These are phyloP conservation scores for Apogon hyalosoma DNA, from an alignment of 2,797 vertebrate genomes.

Conservation along the genomic window DNA sequence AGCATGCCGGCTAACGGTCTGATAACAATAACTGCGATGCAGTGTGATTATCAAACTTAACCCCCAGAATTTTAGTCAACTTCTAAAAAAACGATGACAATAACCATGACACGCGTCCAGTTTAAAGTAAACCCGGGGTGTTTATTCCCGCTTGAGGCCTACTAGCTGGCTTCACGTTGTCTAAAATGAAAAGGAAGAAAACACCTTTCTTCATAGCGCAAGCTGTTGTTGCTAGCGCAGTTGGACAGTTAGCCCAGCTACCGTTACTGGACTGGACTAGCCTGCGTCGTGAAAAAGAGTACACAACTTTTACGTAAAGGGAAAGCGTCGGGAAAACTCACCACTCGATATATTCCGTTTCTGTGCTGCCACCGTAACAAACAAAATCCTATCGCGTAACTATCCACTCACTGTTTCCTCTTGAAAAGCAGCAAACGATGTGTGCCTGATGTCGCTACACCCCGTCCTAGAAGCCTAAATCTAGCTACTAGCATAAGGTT, in stretches of 20 bases:
- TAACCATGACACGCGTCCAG: rapidly evolving
- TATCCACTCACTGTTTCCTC: slow-evolving; percentile 63
- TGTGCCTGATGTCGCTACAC: slow-evolving; percentile 51
- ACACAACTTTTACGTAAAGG: slow-evolving; percentile 43
- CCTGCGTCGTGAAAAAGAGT: slow-evolving; percentile 55
- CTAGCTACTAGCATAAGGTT: slow-evolving; percentile 68
- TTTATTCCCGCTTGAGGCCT: slow-evolving; percentile 28
- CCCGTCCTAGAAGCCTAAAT: slow-evolving; percentile 56
- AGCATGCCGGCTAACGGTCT: slow-evolving; percentile 75
- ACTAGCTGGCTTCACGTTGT: slow-evolving; percentile 42
- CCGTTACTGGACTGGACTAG: slow-evolving; percentile 57
- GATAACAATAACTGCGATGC: slow-evolving; percentile 70
- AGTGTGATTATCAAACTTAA: slow-evolving; percentile 47
- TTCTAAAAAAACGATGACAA: rapidly evolving
- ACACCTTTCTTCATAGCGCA: slow-evolving; percentile 63
- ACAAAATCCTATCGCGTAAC: slow-evolving; percentile 25
- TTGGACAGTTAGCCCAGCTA: slow-evolving; percentile 55
- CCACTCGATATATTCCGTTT: slow-evolving; percentile 64
- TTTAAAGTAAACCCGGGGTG: rapidly evolving
- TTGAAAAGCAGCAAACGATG: slow-evolving; percentile 54
- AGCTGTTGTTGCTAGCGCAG: slow-evolving; percentile 70
- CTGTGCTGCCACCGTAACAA: slow-evolving; percentile 36
- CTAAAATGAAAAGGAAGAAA: slow-evolving; percentile 65
- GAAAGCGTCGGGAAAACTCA: slow-evolving; percentile 42
- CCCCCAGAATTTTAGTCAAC: neutral